Evolutionary conservation across 2,888 invertebrate species (phyloP).

Genomic region (Dicycla oo): DNA sequence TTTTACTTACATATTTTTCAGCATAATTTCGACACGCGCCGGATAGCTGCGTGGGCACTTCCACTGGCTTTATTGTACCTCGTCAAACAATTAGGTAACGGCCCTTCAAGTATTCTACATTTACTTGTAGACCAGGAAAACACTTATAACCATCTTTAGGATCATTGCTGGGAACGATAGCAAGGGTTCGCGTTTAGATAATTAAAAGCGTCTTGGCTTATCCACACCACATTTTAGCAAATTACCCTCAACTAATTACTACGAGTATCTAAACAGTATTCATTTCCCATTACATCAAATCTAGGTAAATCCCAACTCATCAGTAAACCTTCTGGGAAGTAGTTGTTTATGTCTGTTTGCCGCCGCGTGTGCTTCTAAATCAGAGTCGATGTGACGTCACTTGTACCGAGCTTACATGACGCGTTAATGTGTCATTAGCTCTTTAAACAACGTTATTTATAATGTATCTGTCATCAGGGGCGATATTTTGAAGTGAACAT

Average conservation of each 20-base stretch:
- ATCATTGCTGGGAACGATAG: no score
- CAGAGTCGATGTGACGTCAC: constrained; percentile 35
- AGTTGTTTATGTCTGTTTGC: constrained; percentile 52
- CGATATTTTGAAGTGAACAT: constrained; percentile 11
- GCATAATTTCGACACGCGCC: no score
- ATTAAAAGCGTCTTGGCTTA: no score
- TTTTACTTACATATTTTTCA: no score
- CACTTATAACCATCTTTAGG: no score
- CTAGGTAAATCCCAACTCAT: constrained; percentile 6
- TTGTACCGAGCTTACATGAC: constrained; percentile 32
- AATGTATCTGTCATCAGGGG: constrained; percentile 33
- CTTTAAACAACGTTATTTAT: constrained; percentile 58
- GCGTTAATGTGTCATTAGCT: constrained; percentile 42
- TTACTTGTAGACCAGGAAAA: no score
- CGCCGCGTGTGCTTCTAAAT: constrained; percentile 40
- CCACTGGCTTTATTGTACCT: no score
- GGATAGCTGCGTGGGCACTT: no score
- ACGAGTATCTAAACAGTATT: not conserved
- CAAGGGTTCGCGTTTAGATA: no score
- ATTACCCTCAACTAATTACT: not conserved
- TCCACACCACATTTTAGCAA: no score
- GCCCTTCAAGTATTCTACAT: no score
- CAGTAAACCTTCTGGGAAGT: constrained; percentile 23
- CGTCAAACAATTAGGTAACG: no score
- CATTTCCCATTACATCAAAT: not conserved